Evolutionary conservation across 2,797 vertebrate species (phyloP), one percentile per base, ranked within the genome.

Genomic region (Molossus alvarezi): DNA sequence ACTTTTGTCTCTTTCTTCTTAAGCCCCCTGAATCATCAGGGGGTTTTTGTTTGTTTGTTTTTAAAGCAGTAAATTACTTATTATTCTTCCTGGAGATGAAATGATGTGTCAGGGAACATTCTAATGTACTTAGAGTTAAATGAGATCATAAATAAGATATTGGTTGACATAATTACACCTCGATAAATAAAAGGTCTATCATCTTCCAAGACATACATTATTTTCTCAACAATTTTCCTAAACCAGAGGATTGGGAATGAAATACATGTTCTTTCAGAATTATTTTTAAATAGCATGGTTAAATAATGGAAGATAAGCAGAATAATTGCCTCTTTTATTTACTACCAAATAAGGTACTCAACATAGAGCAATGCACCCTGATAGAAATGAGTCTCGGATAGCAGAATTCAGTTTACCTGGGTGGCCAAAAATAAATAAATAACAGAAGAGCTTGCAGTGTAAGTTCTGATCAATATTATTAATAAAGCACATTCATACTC

Each of bases 271-370:
- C 33, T 72, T 76, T 62, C 6, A 60, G 60, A 89, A 72, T 41
- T 83, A 94, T 71, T 81, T 93, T 95, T 27, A 96, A 62, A 88
- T 62, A 6, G 1, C 48, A 69, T 33, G 67, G 69, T 76, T 73
- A 86, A 83, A 83, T 17, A 88, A 79, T 33, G 20, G 20, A 77
- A 87, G 21, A 91, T 53, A 80, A 71, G n/a, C 18, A 94, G 55
- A 91, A 91, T 55, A 33, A 25, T 1, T 8, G 2, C 21, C 20
- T 81, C 9, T 87, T 67, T 51, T 67, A 73, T 37, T 2, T 81
- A 77, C 23, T 69, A 45, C 13, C 17, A 93, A 85, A 91, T 21
- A 69, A 91, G 9, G 9, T 72, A 53, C 75, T 94, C 57, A 86
- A 29, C 15, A 83, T 7, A 9, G 41, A 93, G 1, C 23, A 76